Base-by-base conservation (phyloP, 2,797 vertebrate species). In the Coluber constrictor region DNA sequence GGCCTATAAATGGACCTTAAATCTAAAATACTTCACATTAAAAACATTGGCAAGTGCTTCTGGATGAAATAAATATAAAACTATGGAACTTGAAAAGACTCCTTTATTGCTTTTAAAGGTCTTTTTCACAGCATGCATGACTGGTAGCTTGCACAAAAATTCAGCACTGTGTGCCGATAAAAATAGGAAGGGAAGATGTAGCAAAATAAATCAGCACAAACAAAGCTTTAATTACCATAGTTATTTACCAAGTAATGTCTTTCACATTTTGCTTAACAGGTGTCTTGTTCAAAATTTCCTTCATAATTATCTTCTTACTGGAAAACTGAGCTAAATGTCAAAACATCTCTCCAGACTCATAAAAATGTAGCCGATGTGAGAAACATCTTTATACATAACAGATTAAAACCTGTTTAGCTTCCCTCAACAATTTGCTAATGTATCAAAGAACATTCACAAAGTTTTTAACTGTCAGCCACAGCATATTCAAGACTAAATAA, bases 281-380 rank as follows among this genome's bases (percentile, higher is more conserved):
- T 95, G 96, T 96, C 97, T 97, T 96, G 95, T 96, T 95, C 95
- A 92, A 93, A 89, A 95, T 94, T 94, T 96, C 96, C 97, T 97
- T 97, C 87, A 95, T 97, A 97, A 97, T 96, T 95, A 96, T 97
- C 96, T 96, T 96, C 97, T 98, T 97, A 97, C 90, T 95, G 94
- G 90, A 95, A 97, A 96, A 98, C 97, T 96, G 97, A 96, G 95
- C 96, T 96, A 98, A 97, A 98, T 98, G 98, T 98, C 98, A 98
- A 97, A 97, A 96, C 95, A 97, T 96, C 97, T 97, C 98, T 93
- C 95, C 91, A 96, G 96, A 96, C 96, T 97, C 97, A 95, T 98
- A 97, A 98, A 83, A 97, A 94, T 94, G 95, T 96, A 97, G 94
- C 97, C 93, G 95, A 90, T 57, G 96, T 96, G 97, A 97, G 96